These are phyloP conservation scores for Brachymystax lenok DNA, from an alignment of 2,797 vertebrate species.

Conservation along the genomic window DNA sequence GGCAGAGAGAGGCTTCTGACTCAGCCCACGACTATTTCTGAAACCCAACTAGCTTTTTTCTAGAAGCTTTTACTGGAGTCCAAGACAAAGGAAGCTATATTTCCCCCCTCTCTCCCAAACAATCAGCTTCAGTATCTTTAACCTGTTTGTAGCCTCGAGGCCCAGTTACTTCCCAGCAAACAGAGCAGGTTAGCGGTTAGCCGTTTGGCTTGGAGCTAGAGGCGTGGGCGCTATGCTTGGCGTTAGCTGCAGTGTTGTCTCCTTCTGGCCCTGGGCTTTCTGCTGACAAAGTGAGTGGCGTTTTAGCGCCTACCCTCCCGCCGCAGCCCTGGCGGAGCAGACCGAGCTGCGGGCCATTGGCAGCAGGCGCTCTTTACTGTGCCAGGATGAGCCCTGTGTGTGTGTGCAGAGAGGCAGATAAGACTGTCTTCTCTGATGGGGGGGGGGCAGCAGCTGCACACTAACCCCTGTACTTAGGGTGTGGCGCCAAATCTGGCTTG, in stretches of 20 bases:
- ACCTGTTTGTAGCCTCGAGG: conserved; percentile 43
- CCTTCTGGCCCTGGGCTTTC: conserved; percentile 24
- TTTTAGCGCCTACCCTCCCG: conserved; percentile 16
- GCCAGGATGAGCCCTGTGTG: conserved; percentile 48
- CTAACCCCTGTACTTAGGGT: neutral
- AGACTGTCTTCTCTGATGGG: neutral
- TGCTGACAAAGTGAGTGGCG: conserved; percentile 36
- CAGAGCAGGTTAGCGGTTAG: conserved; percentile 30
- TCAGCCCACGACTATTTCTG: conserved; percentile 20
- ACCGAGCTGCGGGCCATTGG: conserved; percentile 52
- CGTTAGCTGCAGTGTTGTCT: conserved; percentile 19
- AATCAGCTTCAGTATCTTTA: conserved; percentile 40
- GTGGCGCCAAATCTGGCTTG: neutral
- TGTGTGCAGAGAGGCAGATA: conserved; percentile 36
- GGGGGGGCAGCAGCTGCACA: neutral
- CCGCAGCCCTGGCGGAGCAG: conserved; percentile 54
- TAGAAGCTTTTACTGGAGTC: conserved; percentile 13
- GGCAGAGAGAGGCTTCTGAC: conserved; percentile 20
- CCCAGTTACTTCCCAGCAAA: conserved; percentile 33
- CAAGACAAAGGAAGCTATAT: conserved; percentile 22
- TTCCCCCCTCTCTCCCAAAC: conserved; percentile 13
- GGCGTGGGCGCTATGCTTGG: conserved; percentile 15
- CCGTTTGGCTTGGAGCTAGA: conserved; percentile 31
- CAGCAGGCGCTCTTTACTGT: conserved; percentile 26
- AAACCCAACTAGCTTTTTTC: conserved; percentile 23